Evolutionary conservation across 1,140 invertebrate species (phyloP), one percentile per base, ranked within the genome.

Genomic region (Sesamia nonagrioides): DNA sequence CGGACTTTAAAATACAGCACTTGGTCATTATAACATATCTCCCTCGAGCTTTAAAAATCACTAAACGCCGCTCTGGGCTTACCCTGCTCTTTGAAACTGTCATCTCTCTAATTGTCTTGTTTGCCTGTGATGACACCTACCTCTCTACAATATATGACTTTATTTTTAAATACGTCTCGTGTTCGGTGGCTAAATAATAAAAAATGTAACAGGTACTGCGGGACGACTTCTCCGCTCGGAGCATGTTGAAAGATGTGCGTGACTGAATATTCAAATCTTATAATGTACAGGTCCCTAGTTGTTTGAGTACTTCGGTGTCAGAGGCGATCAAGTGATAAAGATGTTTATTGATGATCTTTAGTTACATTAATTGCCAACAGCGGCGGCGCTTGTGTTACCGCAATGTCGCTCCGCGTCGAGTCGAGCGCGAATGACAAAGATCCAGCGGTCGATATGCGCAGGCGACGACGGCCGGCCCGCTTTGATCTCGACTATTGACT

Each of bases 321-420:
- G 86, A 85, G 83, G 87, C 88, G 92, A 94, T 94, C 91, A 91
- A 92, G 91, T 92, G 93, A 94, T 94, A 94, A 94, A 94, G 88
- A 87, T 92, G 90, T 92, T 94, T 94, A 94, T 92, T 94, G 92
- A 94, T 94, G 92, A 94, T 94, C 91, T 92, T 92, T 85, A 84
- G 88, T 88, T 88, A 90, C 91, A 90, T 92, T 94, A 93, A 94
- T 94, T 93, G 93, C 92, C 88, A 90, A 88, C 88, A 87, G 84
- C 89, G 90, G 91, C 91, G 92, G 91, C 90, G 88, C 92, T 90
- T 91, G 88, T 91, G 87, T 88, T 86, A 84, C 82, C 83, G 85
- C 88, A 85, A 89, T 80, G 89, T 89, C 89, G 85, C 83, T 87
- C 80, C 79, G 85, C 86, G 84, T 89, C 90, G 88, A 82, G 61